Evolutionary conservation across 2,113 vertebrate genomes (phyloP).

Genomic region (Peromyscus californicus): DNA sequence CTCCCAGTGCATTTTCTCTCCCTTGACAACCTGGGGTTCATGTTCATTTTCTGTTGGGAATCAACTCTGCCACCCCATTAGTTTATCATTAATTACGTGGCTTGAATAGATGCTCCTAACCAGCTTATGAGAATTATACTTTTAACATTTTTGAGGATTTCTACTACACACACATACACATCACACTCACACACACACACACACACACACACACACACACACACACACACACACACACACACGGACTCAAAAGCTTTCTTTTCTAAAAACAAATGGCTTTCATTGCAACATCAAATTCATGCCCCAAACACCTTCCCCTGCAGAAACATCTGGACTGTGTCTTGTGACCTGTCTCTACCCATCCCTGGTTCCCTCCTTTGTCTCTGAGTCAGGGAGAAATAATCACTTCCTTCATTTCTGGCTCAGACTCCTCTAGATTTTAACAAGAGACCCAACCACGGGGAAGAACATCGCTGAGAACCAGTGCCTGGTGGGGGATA

Average conservation of each 20-base stretch:
- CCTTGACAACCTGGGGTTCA: not conserved
- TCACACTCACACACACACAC: not conserved
- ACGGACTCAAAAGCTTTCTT: not conserved
- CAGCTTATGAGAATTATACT: not conserved
- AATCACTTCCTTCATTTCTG: not conserved
- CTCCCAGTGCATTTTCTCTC: not conserved
- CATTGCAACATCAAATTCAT: constrained; percentile 8
- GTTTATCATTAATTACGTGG: not conserved
- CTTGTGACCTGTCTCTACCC: not conserved
- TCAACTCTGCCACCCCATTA: not conserved
- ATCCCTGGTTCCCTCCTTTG: not conserved
- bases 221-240: not conserved
- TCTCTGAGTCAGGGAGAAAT: not conserved
- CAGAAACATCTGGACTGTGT: constrained; percentile 66
- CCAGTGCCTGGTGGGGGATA: not conserved
- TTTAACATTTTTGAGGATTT: not conserved
- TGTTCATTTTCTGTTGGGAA: not conserved
- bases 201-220: not conserved
- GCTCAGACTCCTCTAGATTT: not conserved
- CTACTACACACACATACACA: not conserved
- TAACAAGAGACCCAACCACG: not conserved
- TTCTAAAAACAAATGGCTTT: constrained; percentile 15
- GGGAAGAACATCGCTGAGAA: not conserved
- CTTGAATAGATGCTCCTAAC: not conserved
- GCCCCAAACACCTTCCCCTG: constrained; percentile 45